Conservation (phyloP, 1,140 invertebrate species). For the Lasioglossum albipes region DNA sequence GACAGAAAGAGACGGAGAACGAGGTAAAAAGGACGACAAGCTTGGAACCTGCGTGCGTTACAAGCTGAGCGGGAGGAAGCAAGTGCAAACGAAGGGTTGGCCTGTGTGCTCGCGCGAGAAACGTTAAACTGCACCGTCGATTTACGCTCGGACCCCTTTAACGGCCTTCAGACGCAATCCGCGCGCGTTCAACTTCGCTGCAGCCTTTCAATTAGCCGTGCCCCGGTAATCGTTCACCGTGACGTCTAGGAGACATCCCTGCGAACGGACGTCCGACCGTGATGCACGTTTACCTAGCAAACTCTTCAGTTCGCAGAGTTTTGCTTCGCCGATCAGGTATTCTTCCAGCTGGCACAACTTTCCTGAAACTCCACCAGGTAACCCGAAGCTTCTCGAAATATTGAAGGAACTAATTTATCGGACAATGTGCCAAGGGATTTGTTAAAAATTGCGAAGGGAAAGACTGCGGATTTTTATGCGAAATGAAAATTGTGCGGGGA, state of each 20-base stretch:
- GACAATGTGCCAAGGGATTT: too few relatives aligned
- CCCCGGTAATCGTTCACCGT: neutral
- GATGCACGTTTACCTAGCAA: too few relatives aligned
- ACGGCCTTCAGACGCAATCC: neutral
- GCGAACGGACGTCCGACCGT: neutral
- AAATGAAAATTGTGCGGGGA: too few relatives aligned
- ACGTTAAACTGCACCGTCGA: neutral
- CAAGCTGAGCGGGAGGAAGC: neutral
- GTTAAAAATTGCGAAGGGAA: too few relatives aligned
- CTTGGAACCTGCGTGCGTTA: neutral
- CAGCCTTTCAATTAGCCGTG: neutral
- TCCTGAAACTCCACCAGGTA: too few relatives aligned
- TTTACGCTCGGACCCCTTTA: neutral
- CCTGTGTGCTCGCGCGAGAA: neutral
- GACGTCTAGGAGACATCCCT: neutral
- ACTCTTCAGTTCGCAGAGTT: too few relatives aligned
- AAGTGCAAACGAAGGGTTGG: constrained; percentile 20
- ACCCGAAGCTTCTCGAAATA: too few relatives aligned
- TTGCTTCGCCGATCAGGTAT: too few relatives aligned
- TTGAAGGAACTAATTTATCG: too few relatives aligned
- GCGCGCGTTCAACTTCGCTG: neutral
- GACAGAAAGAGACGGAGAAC: neutral
- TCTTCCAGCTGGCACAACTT: too few relatives aligned
- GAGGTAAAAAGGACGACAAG: neutral
- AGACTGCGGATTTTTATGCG: too few relatives aligned